phyloP scores from a whole-genome alignment of 2,888 invertebrate genomes.

The Odontocerum albicorne region DNA sequence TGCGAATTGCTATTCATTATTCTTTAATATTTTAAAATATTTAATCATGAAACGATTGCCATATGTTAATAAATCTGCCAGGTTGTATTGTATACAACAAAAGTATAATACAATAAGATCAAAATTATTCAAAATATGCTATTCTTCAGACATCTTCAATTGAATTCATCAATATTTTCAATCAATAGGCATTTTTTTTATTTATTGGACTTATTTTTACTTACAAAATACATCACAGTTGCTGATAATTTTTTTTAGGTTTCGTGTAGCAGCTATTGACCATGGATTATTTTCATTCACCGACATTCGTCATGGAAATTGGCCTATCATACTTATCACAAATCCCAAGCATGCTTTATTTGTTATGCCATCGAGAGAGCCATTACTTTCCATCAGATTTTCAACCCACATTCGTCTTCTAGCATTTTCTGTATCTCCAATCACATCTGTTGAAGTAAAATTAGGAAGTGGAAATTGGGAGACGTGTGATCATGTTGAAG shows the following conservation, averaged over 20 bases:
- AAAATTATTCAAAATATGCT: no score
- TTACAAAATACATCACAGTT: not conserved
- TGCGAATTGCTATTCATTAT: no score
- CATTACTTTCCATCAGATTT: conserved; percentile 62
- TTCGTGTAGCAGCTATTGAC: conserved; percentile 81
- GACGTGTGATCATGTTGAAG: conserved; percentile 60
- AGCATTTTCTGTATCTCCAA: conserved; percentile 70
- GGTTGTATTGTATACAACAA: no score
- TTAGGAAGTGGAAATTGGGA: conserved; percentile 69
- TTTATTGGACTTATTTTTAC: not conserved
- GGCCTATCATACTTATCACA: conserved; percentile 83
- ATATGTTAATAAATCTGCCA: no score
- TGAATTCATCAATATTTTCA: not conserved
- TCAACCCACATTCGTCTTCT: conserved; percentile 83
- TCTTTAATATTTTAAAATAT: no score
- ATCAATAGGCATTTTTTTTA: not conserved
- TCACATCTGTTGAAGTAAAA: conserved; percentile 66
- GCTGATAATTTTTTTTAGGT: conserved; percentile 60
- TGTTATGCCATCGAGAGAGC: conserved; percentile 72
- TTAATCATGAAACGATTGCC: no score
- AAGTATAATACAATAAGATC: no score
- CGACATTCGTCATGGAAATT: conserved; percentile 72
- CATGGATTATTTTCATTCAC: conserved; percentile 86
- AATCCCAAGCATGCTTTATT: conserved; percentile 88
- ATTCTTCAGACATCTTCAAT: no score